Base-by-base conservation (phyloP, 2,797 vertebrate genomes). In the Chrosomus eos region DNA sequence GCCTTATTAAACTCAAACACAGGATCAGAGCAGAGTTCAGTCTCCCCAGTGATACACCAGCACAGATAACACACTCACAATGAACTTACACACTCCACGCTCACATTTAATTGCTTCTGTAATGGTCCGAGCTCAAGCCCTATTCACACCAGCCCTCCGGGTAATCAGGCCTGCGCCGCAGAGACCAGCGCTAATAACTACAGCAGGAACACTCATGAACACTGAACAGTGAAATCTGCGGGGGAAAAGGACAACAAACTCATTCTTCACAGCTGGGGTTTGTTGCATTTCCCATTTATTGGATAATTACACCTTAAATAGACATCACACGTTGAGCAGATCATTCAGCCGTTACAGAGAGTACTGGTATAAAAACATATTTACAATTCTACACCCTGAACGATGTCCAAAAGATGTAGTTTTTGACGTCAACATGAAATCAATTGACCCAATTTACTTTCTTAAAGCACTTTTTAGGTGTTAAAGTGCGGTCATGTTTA, bases 101-200 rank as follows among this genome's bases (percentile, higher is more conserved):
- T 93, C 92, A 90, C 92, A 91, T 94, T 95, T 95, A 95, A 96
- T 95, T 95, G 93, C 93, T 94, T 95, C 94, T 94, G 94, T 95
- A 96, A 95, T 92, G 94, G 94, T 94, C 93, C 92, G 89, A 94
- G 92, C 93, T 93, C 92, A 91, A 94, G 92, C 89, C 90, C 91
- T 90, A 68, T 92, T 92, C 93, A 93, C 91, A 91, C 93, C 90
- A 91, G 91, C 94, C 94, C 94, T 94, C 75, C 4, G 94, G 95
- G 94, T 95, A 95, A 95, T 94, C 93, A 93, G 90, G 89, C 94
- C 91, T 92, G 92, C 90, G 87, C 93, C 92, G 90, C 89, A 87
- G 91, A 92, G 91, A 92, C 90, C 75, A 72, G 72, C 73, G 85
- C 90, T 88, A 87, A 85, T 87, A 87, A 87, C 85, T 58, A 18